These are phyloP conservation scores for Dysidea cf. avara DNA, from an alignment of 37 sponge, comb jelly and placozoan genomes.

Conservation along the genomic window DNA sequence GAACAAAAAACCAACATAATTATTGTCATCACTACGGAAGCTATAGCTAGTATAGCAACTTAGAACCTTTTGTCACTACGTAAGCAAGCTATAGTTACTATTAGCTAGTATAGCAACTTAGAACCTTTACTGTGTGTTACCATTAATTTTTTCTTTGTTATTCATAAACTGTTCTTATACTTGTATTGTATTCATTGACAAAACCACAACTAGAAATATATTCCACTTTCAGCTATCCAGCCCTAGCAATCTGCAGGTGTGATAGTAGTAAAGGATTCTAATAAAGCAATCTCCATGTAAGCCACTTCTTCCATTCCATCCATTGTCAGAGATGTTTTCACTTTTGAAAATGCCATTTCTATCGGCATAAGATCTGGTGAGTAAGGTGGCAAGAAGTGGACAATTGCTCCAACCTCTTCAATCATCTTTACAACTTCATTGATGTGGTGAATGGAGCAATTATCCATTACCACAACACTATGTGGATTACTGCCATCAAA, in stretches of 20 bases:
- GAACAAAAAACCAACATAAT: slow-evolving; percentile 14
- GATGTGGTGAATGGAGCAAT: slow-evolving; percentile 41
- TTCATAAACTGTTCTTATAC: too few relatives aligned
- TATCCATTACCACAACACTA: slow-evolving; percentile 42
- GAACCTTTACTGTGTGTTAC: too few relatives aligned
- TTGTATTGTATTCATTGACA: neutral
- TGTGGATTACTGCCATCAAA: slow-evolving; percentile 36
- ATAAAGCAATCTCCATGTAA: slow-evolving; percentile 9
- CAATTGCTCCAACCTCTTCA: slow-evolving; percentile 30
- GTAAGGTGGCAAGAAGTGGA: slow-evolving; percentile 38
- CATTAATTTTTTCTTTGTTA: too few relatives aligned
- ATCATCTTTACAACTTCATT: slow-evolving; percentile 8
- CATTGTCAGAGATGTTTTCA: slow-evolving; percentile 1
- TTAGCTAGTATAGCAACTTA: too few relatives aligned
- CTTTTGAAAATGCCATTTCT: slow-evolving; percentile 41
- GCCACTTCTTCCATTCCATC: neutral
- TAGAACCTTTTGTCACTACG: neutral
- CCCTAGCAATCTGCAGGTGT: slow-evolving; percentile 29
- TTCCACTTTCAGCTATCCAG: slow-evolving; percentile 9
- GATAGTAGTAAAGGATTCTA: slow-evolving; percentile 19
- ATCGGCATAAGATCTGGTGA: slow-evolving; percentile 34
- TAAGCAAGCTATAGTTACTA: neutral
- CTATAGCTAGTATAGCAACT: neutral
- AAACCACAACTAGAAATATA: neutral
- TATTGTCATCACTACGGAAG: slow-evolving; percentile 2